phyloP scores from a whole-genome alignment of 2,113 vertebrate genomes.

The Pelecanus crispus region DNA sequence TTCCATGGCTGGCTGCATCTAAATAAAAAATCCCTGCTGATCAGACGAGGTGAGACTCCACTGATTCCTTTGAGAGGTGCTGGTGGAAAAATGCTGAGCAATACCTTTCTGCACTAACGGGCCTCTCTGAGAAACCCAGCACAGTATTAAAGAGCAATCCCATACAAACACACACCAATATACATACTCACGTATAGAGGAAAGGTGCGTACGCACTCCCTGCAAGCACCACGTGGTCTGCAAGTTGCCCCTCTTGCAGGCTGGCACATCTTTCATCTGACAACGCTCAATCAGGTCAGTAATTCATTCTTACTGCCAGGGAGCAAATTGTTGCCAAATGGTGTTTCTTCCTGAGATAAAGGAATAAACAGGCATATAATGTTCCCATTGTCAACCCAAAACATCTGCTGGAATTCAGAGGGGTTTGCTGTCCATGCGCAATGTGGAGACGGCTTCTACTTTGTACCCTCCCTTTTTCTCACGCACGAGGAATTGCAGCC shows the following conservation, averaged over 20 bases:
- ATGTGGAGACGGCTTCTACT: background rate
- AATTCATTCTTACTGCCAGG: background rate
- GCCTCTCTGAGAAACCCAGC: background rate
- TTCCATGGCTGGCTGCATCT: background rate
- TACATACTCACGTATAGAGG: background rate
- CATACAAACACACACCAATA: background rate
- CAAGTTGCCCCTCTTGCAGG: background rate
- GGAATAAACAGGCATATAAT: background rate
- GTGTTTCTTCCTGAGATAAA: slow-evolving; percentile 4
- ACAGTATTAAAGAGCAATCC: background rate
- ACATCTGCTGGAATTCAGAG: background rate
- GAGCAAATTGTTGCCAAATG: slow-evolving; percentile 6
- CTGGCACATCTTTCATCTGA: background rate
- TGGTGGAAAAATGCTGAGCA: background rate
- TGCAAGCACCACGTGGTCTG: background rate
- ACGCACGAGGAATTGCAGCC: background rate
- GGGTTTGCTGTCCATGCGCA: background rate
- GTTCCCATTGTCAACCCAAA: background rate
- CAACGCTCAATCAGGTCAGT: background rate
- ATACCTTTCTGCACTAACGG: background rate
- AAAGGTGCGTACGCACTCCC: background rate
- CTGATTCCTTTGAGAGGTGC: background rate
- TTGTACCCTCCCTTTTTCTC: background rate
- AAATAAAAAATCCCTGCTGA: background rate
- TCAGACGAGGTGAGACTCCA: background rate